phyloP scores from a whole-genome alignment of 2,113 vertebrate genomes.

The Actenoides lindsayi region DNA sequence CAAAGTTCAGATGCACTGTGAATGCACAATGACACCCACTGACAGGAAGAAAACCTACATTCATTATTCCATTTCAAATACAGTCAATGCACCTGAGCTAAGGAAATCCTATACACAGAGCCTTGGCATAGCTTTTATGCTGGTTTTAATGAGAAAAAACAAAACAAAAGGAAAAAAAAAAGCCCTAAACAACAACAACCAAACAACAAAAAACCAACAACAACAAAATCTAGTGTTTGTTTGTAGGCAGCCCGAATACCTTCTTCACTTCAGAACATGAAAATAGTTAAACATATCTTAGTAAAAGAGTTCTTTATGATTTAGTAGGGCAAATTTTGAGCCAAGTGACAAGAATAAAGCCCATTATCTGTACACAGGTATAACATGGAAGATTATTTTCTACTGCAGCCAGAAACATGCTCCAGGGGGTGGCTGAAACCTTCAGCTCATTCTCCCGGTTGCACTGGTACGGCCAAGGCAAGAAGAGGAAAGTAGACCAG shows the following conservation, averaged over 20 bases:
- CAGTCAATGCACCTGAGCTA: neutral
- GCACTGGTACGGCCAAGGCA: accelerated
- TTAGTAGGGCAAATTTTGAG: neutral
- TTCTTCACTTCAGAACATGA: neutral
- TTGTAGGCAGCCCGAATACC: neutral
- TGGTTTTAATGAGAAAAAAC: neutral
- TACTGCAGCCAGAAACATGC: too few relatives aligned
- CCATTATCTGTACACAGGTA: neutral
- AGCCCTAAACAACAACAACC: too few relatives aligned
- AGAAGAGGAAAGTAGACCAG: accelerated
- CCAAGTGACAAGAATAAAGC: neutral
- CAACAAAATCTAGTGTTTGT: neutral
- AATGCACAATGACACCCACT: neutral
- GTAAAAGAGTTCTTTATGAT: neutral
- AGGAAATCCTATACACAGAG: neutral
- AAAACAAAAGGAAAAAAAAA: too few relatives aligned
- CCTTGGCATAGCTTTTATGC: neutral
- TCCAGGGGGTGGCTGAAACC: neutral
- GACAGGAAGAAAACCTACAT: neutral
- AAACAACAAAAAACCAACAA: too few relatives aligned
- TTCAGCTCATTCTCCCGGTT: neutral
- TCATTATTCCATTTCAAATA: neutral
- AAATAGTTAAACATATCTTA: neutral
- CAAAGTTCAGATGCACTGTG: neutral
- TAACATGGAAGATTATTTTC: neutral